Conservation (phyloP, 2,888 invertebrate species). For the Cynaeus angustus region DNA sequence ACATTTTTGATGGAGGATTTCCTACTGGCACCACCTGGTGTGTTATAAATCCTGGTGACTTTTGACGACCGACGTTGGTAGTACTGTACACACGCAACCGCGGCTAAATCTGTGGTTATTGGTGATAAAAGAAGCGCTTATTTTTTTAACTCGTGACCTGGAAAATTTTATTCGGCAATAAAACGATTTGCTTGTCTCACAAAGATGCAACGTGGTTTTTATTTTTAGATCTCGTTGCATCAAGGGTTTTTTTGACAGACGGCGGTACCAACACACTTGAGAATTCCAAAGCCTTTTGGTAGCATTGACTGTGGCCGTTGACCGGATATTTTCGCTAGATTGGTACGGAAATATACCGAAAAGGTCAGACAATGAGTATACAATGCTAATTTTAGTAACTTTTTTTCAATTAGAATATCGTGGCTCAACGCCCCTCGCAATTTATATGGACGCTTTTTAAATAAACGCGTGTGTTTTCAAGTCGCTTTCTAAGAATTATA, state of each 20-base stretch:
- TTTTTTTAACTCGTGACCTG: background rate
- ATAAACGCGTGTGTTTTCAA: conserved; percentile 18
- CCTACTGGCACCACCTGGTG: background rate
- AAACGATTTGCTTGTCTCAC: too few relatives aligned
- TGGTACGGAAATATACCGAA: conserved; percentile 29
- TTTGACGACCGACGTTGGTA: conserved; percentile 6
- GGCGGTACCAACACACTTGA: too few relatives aligned
- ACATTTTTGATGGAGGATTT: conserved; percentile 3
- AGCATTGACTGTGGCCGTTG: conserved; percentile 33
- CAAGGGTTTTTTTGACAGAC: background rate
- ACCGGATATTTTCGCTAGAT: conserved; percentile 30
- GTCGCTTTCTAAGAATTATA: conserved; percentile 21
- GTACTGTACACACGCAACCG: too few relatives aligned
- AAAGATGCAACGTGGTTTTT: conserved; percentile 26
- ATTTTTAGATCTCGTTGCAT: background rate
- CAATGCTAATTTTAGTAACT: conserved; percentile 7
- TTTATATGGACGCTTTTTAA: conserved; percentile 14
- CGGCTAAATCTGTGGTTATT: background rate
- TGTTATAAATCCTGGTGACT: conserved; percentile 4
- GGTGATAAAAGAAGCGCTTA: background rate
- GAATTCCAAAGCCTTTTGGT: too few relatives aligned
- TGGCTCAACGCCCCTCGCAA: background rate
- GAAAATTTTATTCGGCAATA: too few relatives aligned
- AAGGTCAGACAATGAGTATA: conserved; percentile 25
- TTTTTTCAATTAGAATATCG: background rate